Base-by-base conservation (phyloP, 2,888 invertebrate species). In the Maniola hyperantus region DNA sequence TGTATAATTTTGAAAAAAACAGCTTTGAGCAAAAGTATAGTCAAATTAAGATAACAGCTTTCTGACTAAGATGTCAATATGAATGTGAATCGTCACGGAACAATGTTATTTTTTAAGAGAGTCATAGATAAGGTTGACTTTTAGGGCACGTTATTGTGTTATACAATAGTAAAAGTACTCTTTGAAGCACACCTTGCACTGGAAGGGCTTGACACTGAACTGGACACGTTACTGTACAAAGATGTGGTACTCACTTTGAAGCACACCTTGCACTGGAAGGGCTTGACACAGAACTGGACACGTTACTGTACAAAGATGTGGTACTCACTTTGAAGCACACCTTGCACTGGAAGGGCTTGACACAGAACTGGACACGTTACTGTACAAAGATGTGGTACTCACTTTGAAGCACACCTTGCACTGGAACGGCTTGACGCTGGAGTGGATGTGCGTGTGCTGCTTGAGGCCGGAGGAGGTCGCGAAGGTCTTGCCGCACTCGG, bases 381-480 rank as follows among this genome's bases (percentile, higher is more conserved):
- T 0, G 6, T 2, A n/a, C n/a, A 15, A n/a, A 13, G n/a, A 26
- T 13, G 8, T 10, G 36, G 33, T 62, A 72, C 89, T 84, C 76
- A 95, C 95, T 94, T 99, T 99, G 83, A 96, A 96, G 93, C 99
- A 99, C 74, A 99, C 97, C 85, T 97, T 97, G 91, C 98, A 98
- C 94, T 96, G 96, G 93, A 99, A 99, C 5, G 99, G 99, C 89
- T 99, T 99, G 75, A 99, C 97, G 82, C 97, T 98, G 81, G 98
- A 98, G 94, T 99, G 99, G 79, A 99, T 99, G 92, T 99, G 99
- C 42, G 98, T 98, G 92, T 99, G 99, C 88, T 99, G 99, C 89
- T 99, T 99, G 65, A 99, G 94, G 48, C 99, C 99, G 73, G 98
- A 98, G 69, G 98, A 98, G 48, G 99, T 99, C 58, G 97, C 98